Percentiles rank a stretch among this genome's conserved stretches.
Evolutionary conservation across 2,888 invertebrate genomes (phyloP).

Genomic region (Epirrhoe alternata): DNA sequence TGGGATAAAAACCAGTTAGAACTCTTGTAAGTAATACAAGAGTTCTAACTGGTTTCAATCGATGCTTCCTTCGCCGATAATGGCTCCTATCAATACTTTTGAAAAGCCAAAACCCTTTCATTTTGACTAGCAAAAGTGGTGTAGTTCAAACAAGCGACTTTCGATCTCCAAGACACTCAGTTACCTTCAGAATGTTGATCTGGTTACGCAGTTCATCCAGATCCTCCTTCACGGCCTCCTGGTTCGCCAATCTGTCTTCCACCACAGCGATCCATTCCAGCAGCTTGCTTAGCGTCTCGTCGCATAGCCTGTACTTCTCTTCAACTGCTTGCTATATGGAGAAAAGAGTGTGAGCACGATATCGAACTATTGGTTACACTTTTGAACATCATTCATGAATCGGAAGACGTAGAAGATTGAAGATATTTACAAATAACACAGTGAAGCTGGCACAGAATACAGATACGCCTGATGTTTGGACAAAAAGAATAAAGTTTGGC

Average conservation of each 20-base stretch:
- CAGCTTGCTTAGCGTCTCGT: slow-evolving; percentile 93
- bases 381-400: slow-evolving; percentile 27
- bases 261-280: slow-evolving; percentile 94
- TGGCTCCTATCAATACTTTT: too few species aligned
- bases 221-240: slow-evolving; percentile 94
- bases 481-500: background rate
- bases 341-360: slow-evolving; percentile 36
- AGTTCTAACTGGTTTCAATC: too few species aligned
- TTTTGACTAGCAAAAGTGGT: too few species aligned
- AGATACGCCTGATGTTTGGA: too few species aligned
- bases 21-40: too few species aligned
- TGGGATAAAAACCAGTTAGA: too few species aligned
- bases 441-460: too few species aligned
- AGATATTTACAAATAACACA: slow-evolving; percentile 4
- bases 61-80: too few species aligned
- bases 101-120: too few species aligned
- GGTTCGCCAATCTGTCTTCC: slow-evolving; percentile 93
- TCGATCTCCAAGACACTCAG: background rate
- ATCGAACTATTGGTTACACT: slow-evolving; percentile 11
- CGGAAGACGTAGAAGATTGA: slow-evolving; percentile 15
- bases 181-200: slow-evolving; percentile 94
- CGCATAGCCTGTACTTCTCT: slow-evolving; percentile 96
- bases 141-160: too few species aligned
- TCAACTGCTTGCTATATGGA: slow-evolving; percentile 95
- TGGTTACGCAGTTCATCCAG: slow-evolving; percentile 94